These are phyloP conservation scores for Parauchenoglanis punctatus DNA, from an alignment of 2,797 vertebrate species.

Conservation along the genomic window DNA sequence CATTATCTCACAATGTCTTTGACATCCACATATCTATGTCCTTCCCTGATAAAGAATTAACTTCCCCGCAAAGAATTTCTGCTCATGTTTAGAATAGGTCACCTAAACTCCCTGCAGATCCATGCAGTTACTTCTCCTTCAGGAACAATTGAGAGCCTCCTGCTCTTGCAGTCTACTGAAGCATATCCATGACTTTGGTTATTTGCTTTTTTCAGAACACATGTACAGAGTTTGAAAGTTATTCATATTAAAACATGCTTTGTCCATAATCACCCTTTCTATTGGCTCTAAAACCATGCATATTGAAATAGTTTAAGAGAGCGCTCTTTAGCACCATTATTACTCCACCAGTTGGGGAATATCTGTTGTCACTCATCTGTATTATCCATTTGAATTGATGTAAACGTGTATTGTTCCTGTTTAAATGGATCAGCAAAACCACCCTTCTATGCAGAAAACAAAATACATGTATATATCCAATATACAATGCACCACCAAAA, in stretches of 20 bases:
- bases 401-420: background rate
- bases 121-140: background rate
- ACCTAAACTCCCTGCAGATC: conserved; percentile 4
- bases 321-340: background rate
- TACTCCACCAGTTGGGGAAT: background rate
- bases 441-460: background rate
- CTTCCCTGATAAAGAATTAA: background rate
- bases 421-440: background rate
- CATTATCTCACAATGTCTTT: background rate
- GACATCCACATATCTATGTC: background rate
- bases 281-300: background rate
- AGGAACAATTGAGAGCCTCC: background rate
- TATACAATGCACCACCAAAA: background rate
- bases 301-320: background rate
- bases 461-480: background rate
- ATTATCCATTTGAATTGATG: background rate
- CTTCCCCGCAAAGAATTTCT: background rate
- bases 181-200: conserved; percentile 3
- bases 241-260: background rate
- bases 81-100: background rate
- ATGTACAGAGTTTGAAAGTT: background rate
- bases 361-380: background rate
- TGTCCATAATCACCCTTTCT: background rate
- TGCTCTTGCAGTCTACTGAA: background rate
- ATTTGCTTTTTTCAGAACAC: background rate